Evolutionary conservation across 2,888 invertebrate species (phyloP), one percentile per base, ranked within the genome.

Genomic region (Caenorhabditis sp.): DNA sequence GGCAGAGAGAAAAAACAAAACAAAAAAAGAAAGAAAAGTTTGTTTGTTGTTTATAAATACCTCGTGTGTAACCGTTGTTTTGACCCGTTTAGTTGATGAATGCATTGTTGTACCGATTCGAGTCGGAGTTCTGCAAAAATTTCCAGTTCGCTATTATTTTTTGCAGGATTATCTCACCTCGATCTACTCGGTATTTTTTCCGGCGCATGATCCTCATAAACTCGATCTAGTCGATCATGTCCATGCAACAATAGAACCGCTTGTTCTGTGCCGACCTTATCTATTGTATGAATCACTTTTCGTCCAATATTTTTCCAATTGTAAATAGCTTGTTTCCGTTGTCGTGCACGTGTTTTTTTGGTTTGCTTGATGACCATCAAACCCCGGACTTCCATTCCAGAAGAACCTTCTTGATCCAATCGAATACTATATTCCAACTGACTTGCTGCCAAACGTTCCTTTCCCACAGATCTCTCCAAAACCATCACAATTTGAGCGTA

Each of bases 401-500:
- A 68, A 43, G 69, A 67, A 36, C 68, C 60, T 57, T 73, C 72
- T 59, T 73, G 67, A 67, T 94, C 77, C 54, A 80, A 64, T 50
- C 80, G 67, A 85, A 97, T 95, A 60, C 95, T 95, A 90, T 99
- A 99, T 84, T 95, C 94, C 89, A 95, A 93, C 54, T 97, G 91
- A 89, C 94, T 95, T 80, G 93, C 92, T 85, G 95, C 93, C 1
- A 95, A 93, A 86, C 95, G 93, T 58, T 93, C 91, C 88, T 94
- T 93, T 0, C 94, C 93, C 57, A 97, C 94, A 0, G 96, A 95
- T 43, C 97, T 90, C 88, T 99, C 99, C 83, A 99, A 88, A 0
- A 96, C 94, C 25, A 99, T 95, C 2, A 99, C 95, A 81, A 97
- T 97, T 90, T 97, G 97, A 0, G 97, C 97, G 95, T 97, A 99